A percentile compares a stretch with the other conserved stretches of the same genome.
These are phyloP conservation scores for Drosophila obscura DNA, from an alignment of 1,140 invertebrate species.

Conservation along the genomic window DNA sequence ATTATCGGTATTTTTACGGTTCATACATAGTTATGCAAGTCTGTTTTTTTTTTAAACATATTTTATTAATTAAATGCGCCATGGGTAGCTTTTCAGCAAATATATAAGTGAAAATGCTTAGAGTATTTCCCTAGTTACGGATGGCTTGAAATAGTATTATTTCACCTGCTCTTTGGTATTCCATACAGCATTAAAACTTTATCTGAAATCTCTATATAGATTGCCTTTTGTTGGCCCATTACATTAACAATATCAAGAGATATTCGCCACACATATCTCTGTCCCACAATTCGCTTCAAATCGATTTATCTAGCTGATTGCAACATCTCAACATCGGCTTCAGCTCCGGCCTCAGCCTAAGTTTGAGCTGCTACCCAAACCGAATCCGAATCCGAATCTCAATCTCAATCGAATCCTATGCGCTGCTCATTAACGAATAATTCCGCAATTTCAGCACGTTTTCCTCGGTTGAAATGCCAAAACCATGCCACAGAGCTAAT, in stretches of 20 bases:
- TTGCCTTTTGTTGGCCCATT: neutral
- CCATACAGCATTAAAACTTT: no score
- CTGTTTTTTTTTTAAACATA: neutral
- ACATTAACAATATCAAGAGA: neutral
- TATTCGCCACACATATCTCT: neutral
- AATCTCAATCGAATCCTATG: slow-evolving; percentile 29
- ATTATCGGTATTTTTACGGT: slow-evolving; percentile 4
- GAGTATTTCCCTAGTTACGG: no score
- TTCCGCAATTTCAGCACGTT: slow-evolving; percentile 71
- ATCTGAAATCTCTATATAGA: no score
- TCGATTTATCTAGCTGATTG: slow-evolving; percentile 38
- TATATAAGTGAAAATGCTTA: no score
- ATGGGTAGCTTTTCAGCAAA: no score
- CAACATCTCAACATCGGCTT: slow-evolving; percentile 15
- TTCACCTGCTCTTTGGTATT: no score
- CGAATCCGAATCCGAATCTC: no score
- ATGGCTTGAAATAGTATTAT: no score
- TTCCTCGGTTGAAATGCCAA: slow-evolving; percentile 56
- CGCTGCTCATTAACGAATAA: slow-evolving; percentile 61
- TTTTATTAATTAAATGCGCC: no score
- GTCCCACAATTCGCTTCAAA: slow-evolving; percentile 2
- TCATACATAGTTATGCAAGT: neutral
- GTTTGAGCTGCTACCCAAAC: neutral
- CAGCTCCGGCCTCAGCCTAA: neutral
- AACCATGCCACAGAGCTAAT: slow-evolving; percentile 59